These are phyloP conservation scores for Watsonalla binaria DNA, from an alignment of 2,888 invertebrate genomes.

Conservation along the genomic window DNA sequence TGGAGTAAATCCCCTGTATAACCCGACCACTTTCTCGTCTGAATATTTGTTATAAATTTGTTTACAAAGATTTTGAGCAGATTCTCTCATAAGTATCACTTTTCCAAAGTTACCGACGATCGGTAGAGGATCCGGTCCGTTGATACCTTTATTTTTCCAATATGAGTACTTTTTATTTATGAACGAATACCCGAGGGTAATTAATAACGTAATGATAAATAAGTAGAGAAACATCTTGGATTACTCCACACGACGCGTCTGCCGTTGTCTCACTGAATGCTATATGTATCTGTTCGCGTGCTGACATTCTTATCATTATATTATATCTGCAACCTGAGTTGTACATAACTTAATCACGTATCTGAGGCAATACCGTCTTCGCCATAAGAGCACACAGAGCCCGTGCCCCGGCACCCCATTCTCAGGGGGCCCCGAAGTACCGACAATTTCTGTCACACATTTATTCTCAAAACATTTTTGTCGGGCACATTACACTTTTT, in stretches of 20 bases:
- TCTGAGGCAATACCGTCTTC: too few relatives aligned
- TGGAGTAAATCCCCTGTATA: slow-evolving; percentile 5
- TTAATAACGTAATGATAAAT: not conserved
- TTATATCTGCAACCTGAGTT: too few relatives aligned
- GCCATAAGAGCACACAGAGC: too few relatives aligned
- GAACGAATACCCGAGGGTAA: not conserved
- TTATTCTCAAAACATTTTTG: too few relatives aligned
- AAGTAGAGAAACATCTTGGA: not conserved
- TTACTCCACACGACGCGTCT: not conserved
- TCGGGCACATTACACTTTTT: too few relatives aligned
- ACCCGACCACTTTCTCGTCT: slow-evolving; percentile 7
- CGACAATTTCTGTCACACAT: too few relatives aligned
- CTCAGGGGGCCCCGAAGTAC: too few relatives aligned
- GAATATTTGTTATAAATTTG: slow-evolving; percentile 1
- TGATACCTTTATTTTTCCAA: slow-evolving; percentile 22
- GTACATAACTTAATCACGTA: too few relatives aligned
- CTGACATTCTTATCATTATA: not conserved
- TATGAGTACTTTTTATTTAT: slow-evolving; percentile 17
- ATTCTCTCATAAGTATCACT: slow-evolving; percentile 12
- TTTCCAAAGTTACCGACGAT: slow-evolving; percentile 24
- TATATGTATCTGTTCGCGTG: not conserved
- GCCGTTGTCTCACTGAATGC: not conserved
- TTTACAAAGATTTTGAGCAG: slow-evolving; percentile 1
- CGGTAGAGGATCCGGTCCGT: slow-evolving; percentile 19
- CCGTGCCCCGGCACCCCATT: too few relatives aligned